Evolutionary conservation across 2,113 vertebrate genomes (phyloP), one percentile per base, ranked within the genome.

Genomic region (Clarias magur): DNA sequence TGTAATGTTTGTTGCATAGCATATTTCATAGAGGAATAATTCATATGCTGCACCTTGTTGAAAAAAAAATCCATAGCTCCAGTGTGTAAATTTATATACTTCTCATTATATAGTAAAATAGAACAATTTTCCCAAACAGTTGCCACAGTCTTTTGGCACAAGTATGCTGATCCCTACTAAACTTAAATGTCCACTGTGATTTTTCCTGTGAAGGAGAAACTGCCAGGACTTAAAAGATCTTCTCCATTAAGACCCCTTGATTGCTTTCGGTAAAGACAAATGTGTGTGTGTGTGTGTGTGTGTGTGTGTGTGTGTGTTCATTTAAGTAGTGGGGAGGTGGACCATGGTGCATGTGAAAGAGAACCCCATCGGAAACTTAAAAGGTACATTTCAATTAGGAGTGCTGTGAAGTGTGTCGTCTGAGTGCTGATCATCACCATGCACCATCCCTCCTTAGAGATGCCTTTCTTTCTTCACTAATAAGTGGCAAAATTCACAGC

Each of bases 381-480:
- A 82, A 87, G 78, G 78, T 79, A 85, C 86, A 78, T 87, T 87
- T 89, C 86, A 87, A 89, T 89, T 87, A 89, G 83, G 86, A 82
- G 25, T 12, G 21, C 70, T 85, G 60, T 85, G 85, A 86, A 83
- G 78, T 86, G 79, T 75, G 57, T 85, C 56, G 78, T 42, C 53
- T 42, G 56, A 65, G 81, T 70, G 62, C 82, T 86, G 86, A 89
- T 89, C 86, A 85, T 85, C 80, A 60, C 85, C 60, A 79, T 78
- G 60, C 10, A 25, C 21, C 57, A 25, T 53, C 67, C 21, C 48
- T 80, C 88, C 75, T 82, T 48, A 65, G 80, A 63, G 79, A 85
- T 67, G 25, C 63, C 70, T 65, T 86, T 86, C 82, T 87, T 84
- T 75, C 75, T 84, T 53, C 27, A 85, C 63, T 88, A 88, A 88